Percentiles rank a stretch among this genome's conserved stretches.
These are phyloP conservation scores for Emmelina monodactyla DNA, from an alignment of 2,888 invertebrate species.

Conservation along the genomic window DNA sequence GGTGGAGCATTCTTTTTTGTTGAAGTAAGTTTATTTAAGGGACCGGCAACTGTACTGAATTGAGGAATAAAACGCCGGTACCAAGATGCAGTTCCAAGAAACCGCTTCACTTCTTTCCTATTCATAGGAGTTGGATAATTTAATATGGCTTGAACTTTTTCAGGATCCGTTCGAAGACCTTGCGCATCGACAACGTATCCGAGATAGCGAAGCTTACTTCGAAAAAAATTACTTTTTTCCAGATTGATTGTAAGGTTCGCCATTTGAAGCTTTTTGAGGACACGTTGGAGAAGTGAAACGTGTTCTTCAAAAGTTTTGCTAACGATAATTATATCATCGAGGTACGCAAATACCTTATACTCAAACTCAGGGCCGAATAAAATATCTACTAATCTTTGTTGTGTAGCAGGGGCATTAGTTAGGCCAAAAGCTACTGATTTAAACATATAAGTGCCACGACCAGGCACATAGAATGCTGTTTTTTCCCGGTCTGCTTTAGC, in stretches of 20 bases:
- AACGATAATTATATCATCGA: slow-evolving; percentile 18
- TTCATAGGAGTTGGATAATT: slow-evolving; percentile 17
- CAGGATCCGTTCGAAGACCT: slow-evolving; percentile 19
- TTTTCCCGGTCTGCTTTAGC: slow-evolving; percentile 6
- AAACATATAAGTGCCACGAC: slow-evolving; percentile 3
- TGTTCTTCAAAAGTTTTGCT: slow-evolving; percentile 17
- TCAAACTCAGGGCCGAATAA: slow-evolving; percentile 16
- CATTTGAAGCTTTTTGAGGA: slow-evolving; percentile 12
- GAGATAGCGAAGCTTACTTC: slow-evolving; percentile 13
- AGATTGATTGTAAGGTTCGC: slow-evolving; percentile 17
- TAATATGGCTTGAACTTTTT: slow-evolving; percentile 17
- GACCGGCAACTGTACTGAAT: slow-evolving; percentile 18
- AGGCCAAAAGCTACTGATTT: slow-evolving; percentile 6
- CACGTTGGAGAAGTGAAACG: slow-evolving; percentile 12
- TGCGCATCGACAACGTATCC: slow-evolving; percentile 20
- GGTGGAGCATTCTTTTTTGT: slow-evolving; percentile 13
- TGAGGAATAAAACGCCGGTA: slow-evolving; percentile 17
- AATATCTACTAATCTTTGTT: slow-evolving; percentile 15
- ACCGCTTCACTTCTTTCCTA: slow-evolving; percentile 16
- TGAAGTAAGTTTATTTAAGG: slow-evolving; percentile 18
- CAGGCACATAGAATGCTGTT: slow-evolving; percentile 8
- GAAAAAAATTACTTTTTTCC: slow-evolving; percentile 15
- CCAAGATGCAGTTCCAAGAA: slow-evolving; percentile 18
- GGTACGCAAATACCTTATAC: slow-evolving; percentile 14
- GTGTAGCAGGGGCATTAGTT: slow-evolving; percentile 16